Conservation (phyloP, 30 jellyfish, hydroid and myxozoan genomes). For the Hydractinia symbiolongicarpus region DNA sequence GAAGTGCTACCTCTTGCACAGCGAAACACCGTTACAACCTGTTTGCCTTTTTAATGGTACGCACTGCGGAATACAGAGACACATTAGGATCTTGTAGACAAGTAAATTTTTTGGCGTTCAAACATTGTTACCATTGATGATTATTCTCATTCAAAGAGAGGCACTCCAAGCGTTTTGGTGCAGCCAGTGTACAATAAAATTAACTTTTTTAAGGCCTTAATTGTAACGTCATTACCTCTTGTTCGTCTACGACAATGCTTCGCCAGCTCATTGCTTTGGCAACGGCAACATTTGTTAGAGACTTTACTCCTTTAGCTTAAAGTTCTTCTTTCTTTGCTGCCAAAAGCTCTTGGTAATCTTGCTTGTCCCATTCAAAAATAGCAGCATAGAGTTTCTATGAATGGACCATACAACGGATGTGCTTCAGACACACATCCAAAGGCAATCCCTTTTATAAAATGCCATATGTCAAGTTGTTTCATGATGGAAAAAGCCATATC, state of each 20-base stretch:
- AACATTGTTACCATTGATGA: conserved; percentile 12
- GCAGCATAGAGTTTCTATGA: conserved; percentile 20
- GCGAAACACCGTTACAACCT: conserved; percentile 33
- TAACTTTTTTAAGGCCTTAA: conserved; percentile 22
- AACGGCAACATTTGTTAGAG: conserved; percentile 28
- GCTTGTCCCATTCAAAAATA: conserved; percentile 43
- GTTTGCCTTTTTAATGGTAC: conserved; percentile 27
- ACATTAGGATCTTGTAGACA: conserved; percentile 45
- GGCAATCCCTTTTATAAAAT: conserved; percentile 30
- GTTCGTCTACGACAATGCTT: conserved; percentile 47
- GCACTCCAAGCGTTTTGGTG: conserved; percentile 51
- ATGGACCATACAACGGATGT: conserved; percentile 29
- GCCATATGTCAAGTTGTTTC: conserved; percentile 39
- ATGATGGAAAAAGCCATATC: conserved; percentile 11
- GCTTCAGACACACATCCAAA: conserved; percentile 25
- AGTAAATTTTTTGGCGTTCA: conserved; percentile 32
- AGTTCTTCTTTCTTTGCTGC: conserved; percentile 43
- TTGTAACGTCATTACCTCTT: conserved; percentile 16
- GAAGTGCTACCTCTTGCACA: conserved; percentile 57
- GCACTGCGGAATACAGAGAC: conserved; percentile 32
- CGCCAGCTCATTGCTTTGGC: conserved; percentile 19
- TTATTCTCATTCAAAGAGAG: conserved; percentile 36
- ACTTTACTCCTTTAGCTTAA: conserved; percentile 17
- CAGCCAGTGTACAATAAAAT: no score
- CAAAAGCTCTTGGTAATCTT: conserved; percentile 4